These are phyloP conservation scores for Molossus molossus DNA, from an alignment of 2,797 vertebrate species.

Conservation along the genomic window DNA sequence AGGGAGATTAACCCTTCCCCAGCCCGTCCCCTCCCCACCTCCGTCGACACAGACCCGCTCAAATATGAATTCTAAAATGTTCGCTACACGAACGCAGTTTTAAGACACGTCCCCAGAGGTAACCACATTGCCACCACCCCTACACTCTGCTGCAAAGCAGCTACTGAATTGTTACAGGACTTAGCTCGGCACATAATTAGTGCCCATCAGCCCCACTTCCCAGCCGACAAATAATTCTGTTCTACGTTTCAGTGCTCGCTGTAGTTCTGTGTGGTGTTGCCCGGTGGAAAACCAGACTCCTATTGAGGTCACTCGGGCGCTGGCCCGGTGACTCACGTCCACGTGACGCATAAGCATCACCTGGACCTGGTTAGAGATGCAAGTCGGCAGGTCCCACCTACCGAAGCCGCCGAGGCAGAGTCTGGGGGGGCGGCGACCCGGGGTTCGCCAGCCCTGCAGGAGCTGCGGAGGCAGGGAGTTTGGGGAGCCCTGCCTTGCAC, in stretches of 20 bases:
- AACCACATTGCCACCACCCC: fast-evolving
- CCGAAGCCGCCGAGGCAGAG: fast-evolving
- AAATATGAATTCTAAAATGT: background rate
- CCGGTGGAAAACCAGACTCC: fast-evolving
- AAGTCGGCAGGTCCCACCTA: fast-evolving
- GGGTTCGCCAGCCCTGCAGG: too few relatives aligned
- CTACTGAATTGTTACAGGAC: too few relatives aligned
- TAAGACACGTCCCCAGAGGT: background rate
- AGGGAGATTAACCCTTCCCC: background rate
- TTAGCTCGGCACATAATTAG: too few relatives aligned
- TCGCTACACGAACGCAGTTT: background rate
- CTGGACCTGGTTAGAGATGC: background rate
- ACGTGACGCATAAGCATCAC: background rate
- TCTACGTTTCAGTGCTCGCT: fast-evolving
- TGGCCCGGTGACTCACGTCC: too few relatives aligned
- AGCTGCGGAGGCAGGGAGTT: background rate
- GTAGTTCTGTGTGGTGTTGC: background rate
- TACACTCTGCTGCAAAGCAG: background rate
- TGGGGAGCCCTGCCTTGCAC: fast-evolving
- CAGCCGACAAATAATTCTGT: too few relatives aligned
- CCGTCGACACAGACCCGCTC: fast-evolving
- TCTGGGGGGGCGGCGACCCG: fast-evolving
- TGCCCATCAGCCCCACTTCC: too few relatives aligned
- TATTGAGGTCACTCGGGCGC: fast-evolving
- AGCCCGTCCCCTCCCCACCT: background rate